A percentile compares a stretch with the other conserved stretches of the same genome.
phyloP scores from a whole-genome alignment of 2,888 invertebrate species.

The Heliconius cydno region DNA sequence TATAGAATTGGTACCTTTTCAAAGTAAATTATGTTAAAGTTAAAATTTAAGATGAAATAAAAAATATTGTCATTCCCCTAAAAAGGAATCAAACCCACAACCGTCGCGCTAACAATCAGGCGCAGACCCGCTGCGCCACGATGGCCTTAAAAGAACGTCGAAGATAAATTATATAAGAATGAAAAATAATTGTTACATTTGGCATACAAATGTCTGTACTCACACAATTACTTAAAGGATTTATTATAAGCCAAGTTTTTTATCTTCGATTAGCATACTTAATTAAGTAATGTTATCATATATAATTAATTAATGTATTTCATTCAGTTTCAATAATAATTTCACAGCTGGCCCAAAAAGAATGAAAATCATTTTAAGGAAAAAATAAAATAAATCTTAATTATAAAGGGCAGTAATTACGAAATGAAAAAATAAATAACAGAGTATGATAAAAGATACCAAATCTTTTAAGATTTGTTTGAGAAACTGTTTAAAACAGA shows the following conservation, averaged over 20 bases:
- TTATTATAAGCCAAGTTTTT: not conserved
- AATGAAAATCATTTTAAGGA: too few relatives aligned
- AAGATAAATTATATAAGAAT: too few relatives aligned
- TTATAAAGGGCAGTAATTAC: too few relatives aligned
- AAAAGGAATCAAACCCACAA: not conserved
- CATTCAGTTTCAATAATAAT: too few relatives aligned
- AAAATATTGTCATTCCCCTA: not conserved
- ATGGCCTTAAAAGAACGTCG: not conserved
- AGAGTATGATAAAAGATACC: too few relatives aligned
- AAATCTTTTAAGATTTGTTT: not conserved
- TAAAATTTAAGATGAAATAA: not conserved
- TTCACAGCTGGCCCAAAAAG: too few relatives aligned
- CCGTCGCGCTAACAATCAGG: not conserved
- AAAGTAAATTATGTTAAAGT: too few relatives aligned
- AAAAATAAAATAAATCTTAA: too few relatives aligned
- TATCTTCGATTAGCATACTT: not conserved
- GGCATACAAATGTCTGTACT: not conserved
- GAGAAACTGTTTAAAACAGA: not conserved
- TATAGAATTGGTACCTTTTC: too few relatives aligned
- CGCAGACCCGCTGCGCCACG: not conserved
- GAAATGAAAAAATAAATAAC: too few relatives aligned
- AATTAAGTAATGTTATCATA: too few relatives aligned
- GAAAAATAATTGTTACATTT: too few relatives aligned
- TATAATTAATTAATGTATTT: not conserved
- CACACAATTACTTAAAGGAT: not conserved